A percentile compares a stretch with the other conserved stretches of the same genome.
Evolutionary conservation across 2,113 vertebrate species (phyloP).

Genomic region (Vimba vimba): DNA sequence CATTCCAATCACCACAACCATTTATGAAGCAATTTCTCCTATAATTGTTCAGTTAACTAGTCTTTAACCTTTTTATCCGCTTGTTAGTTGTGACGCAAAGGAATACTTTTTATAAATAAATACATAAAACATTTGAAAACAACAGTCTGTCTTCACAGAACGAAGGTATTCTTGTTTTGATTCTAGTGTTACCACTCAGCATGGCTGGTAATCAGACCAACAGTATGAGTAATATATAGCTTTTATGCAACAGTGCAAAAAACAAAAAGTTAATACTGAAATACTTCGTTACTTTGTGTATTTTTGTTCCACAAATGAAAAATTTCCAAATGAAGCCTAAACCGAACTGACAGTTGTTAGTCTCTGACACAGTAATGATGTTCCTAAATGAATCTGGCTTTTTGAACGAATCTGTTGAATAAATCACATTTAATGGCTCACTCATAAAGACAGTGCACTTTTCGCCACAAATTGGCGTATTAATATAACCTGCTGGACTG

Average conservation of each 20-base stretch:
- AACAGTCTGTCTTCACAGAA: background rate
- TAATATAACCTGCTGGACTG: background rate
- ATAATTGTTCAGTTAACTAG: background rate
- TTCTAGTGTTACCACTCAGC: background rate
- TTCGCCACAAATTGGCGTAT: background rate
- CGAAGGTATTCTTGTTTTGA: background rate
- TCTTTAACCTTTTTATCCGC: background rate
- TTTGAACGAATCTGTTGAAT: background rate
- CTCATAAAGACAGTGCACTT: background rate
- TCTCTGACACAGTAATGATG: background rate
- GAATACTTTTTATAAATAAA: background rate
- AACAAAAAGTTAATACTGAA: background rate
- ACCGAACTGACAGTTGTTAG: background rate
- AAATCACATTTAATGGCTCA: background rate
- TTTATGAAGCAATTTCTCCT: constrained; percentile 5
- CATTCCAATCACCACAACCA: background rate
- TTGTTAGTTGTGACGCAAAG: constrained; percentile 2
- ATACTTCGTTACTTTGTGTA: background rate
- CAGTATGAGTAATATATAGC: background rate
- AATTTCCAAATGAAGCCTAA: background rate
- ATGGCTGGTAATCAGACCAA: background rate
- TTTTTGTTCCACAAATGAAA: background rate
- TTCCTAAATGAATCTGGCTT: background rate
- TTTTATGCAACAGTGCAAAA: background rate
- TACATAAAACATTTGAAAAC: background rate